Evolutionary conservation across 2,797 vertebrate species (phyloP).

Genomic region (Poecilia picta): DNA sequence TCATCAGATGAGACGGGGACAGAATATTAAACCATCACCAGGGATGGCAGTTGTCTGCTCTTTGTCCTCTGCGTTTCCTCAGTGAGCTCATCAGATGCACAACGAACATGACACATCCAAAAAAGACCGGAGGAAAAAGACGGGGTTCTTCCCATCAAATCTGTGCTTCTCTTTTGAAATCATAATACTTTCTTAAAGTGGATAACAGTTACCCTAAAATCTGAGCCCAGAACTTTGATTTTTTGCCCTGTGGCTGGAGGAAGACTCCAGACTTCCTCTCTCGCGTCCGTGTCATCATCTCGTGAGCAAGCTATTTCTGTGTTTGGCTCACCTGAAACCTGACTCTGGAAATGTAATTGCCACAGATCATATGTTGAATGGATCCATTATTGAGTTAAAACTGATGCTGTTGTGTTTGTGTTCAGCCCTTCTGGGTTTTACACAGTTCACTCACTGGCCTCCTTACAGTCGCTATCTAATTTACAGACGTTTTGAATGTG

Average conservation of each 20-base stretch:
- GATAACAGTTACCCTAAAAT: neutral
- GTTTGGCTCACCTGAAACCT: constrained; percentile 5
- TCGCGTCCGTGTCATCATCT: neutral
- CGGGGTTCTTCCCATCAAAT: neutral
- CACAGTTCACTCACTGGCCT: neutral
- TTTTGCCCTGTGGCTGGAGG: neutral
- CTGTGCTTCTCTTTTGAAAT: neutral
- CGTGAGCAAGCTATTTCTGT: constrained; percentile 1
- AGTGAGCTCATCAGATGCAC: neutral
- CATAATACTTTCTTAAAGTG: neutral
- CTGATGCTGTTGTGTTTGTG: neutral
- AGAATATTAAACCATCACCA: neutral
- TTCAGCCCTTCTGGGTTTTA: neutral
- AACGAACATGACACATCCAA: neutral
- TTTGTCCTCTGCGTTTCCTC: neutral
- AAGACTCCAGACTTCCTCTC: neutral
- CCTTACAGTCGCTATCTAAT: neutral
- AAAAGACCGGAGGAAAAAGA: too few relatives aligned
- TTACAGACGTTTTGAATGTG: neutral
- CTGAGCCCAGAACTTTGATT: neutral
- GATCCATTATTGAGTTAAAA: constrained; percentile 24
- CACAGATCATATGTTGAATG: constrained; percentile 16
- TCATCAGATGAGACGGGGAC: neutral
- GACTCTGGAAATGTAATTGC: neutral
- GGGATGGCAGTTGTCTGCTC: neutral